Conservation (phyloP, 2,888 invertebrate species). For the Cenopis cana region DNA sequence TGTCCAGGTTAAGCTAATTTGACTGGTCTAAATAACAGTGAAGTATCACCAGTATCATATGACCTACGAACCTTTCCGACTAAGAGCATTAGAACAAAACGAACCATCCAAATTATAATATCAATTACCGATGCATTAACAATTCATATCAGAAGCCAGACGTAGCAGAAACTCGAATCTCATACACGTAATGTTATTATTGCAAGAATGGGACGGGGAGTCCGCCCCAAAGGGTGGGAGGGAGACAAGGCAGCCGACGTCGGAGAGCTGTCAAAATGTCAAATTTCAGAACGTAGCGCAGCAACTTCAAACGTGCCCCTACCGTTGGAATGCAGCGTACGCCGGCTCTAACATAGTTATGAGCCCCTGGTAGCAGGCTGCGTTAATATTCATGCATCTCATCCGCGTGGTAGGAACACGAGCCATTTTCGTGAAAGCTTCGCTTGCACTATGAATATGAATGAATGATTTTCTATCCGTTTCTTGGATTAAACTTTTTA, state of each 20-base stretch:
- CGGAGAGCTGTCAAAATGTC: constrained; percentile 86
- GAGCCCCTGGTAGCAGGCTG: constrained; percentile 71
- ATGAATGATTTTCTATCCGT: constrained; percentile 77
- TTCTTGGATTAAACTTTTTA: constrained; percentile 78
- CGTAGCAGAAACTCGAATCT: constrained; percentile 81
- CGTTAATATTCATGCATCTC: constrained; percentile 85
- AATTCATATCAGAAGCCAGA: constrained; percentile 84
- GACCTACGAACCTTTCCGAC: constrained; percentile 53
- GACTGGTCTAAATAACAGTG: too few species aligned
- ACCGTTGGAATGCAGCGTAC: constrained; percentile 76
- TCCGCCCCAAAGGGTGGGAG: constrained; percentile 55
- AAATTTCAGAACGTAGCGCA: constrained; percentile 84
- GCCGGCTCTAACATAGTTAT: constrained; percentile 81
- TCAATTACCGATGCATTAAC: constrained; percentile 85
- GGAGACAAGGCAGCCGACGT: constrained; percentile 76
- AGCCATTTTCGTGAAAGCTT: constrained; percentile 83
- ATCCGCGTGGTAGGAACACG: constrained; percentile 74
- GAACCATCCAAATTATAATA: constrained; percentile 82
- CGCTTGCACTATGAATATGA: constrained; percentile 81
- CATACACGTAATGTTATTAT: constrained; percentile 79
- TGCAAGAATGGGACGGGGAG: constrained; percentile 66
- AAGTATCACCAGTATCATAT: not conserved
- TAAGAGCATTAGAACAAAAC: constrained; percentile 73
- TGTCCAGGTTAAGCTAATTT: too few species aligned
- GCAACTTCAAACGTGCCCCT: constrained; percentile 84